Evolutionary conservation across 2,113 vertebrate genomes (phyloP).

Genomic region (Theristicus caerulescens): DNA sequence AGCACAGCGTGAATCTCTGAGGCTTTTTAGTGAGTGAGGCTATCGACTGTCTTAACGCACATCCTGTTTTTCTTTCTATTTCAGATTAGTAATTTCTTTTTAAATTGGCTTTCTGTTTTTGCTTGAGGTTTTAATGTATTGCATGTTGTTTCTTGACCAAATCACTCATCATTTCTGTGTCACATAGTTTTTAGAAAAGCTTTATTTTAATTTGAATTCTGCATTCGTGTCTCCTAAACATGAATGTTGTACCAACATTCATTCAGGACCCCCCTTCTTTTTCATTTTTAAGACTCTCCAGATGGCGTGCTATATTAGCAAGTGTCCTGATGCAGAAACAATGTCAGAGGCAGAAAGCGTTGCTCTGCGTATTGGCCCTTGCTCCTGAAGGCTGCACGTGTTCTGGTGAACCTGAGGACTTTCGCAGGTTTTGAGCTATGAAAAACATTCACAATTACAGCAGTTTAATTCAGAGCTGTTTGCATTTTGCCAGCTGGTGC

Average conservation of each 20-base stretch:
- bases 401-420: background rate
- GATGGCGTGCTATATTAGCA: background rate
- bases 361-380: background rate
- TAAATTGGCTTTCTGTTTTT: background rate
- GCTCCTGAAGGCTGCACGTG: background rate
- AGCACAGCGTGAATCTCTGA: background rate
- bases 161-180: background rate
- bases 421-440: background rate
- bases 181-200: background rate
- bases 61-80: background rate
- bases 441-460: background rate
- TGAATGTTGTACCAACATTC: background rate
- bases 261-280: background rate
- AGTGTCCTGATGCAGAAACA: background rate
- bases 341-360: background rate
- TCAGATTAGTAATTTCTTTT: slow-evolving; percentile 14
- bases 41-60: background rate
- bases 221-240: background rate
- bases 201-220: background rate
- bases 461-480: background rate
- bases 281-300: background rate
- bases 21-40: background rate
- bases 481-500: background rate
- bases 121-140: background rate
- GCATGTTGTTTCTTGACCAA: background rate